A percentile compares a stretch with the other conserved stretches of the same genome.
These are phyloP conservation scores for Axis porcinus DNA, from an alignment of 2,113 vertebrate genomes.

Conservation along the genomic window DNA sequence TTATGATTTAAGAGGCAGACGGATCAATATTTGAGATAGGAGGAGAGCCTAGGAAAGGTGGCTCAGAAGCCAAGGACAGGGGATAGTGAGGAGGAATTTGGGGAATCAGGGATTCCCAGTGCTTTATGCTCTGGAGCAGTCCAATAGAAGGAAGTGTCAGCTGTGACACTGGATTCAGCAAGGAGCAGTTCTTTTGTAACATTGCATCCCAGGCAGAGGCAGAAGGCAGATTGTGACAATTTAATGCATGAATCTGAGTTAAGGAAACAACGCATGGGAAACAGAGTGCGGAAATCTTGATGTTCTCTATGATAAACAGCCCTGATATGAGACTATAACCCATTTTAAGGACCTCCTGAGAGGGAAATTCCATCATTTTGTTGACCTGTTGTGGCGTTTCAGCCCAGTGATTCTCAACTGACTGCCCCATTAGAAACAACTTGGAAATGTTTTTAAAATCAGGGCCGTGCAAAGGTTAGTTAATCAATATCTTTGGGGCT, in stretches of 20 bases:
- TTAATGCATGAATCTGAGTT: neutral
- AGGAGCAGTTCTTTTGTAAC: neutral
- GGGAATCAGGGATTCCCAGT: neutral
- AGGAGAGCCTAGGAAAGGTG: neutral
- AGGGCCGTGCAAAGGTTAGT: neutral
- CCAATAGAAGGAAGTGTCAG: neutral
- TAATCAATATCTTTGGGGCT: neutral
- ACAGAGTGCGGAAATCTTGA: slow-evolving; percentile 17
- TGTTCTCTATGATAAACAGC: neutral
- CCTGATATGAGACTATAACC: neutral
- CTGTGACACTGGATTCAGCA: neutral
- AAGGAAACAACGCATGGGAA: neutral
- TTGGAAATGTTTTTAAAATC: slow-evolving; percentile 3
- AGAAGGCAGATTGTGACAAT: neutral
- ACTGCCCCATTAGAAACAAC: neutral
- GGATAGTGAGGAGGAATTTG: neutral
- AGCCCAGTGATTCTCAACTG: neutral
- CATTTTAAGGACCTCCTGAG: neutral
- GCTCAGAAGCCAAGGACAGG: neutral
- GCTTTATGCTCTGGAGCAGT: neutral
- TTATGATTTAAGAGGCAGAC: neutral
- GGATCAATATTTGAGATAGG: neutral
- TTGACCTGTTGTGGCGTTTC: neutral
- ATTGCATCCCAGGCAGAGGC: neutral
- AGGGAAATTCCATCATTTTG: slow-evolving; percentile 34